phyloP scores from a whole-genome alignment of 2,797 vertebrate genomes.

The Pangasius sanitwongsei region DNA sequence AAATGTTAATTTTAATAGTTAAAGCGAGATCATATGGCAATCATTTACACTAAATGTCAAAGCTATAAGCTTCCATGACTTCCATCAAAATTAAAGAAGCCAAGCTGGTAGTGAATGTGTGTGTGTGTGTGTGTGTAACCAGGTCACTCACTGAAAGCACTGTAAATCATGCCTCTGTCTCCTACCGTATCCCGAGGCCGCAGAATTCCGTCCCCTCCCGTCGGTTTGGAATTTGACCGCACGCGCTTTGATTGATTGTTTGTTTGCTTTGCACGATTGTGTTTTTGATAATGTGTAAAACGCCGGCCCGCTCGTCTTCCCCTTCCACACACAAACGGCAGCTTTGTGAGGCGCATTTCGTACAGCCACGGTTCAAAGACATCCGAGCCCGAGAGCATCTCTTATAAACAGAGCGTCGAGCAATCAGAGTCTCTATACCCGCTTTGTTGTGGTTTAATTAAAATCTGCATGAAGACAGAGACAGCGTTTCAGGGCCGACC shows the following conservation, averaged over 20 bases:
- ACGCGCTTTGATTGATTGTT: constrained; percentile 19
- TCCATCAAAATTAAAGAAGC: not conserved
- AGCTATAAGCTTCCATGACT: not conserved
- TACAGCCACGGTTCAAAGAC: constrained; percentile 27
- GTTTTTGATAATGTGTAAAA: constrained; percentile 9
- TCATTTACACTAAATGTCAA: not conserved
- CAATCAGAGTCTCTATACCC: constrained; percentile 7
- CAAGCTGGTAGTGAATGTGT: not conserved
- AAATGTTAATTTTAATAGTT: not conserved
- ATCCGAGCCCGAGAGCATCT: constrained; percentile 29
- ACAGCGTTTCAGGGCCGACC: constrained; percentile 3
- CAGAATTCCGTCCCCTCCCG: not conserved
- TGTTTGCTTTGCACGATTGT: constrained; percentile 28
- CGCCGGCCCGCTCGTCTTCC: not conserved
- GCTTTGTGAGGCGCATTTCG: constrained; percentile 11
- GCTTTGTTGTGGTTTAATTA: constrained; percentile 34
- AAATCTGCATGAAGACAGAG: constrained; percentile 31
- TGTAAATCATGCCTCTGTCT: constrained; percentile 20
- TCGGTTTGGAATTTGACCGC: constrained; percentile 15
- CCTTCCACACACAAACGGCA: constrained; percentile 8
- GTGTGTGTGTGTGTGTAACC: not conserved
- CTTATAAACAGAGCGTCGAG: constrained; percentile 9
- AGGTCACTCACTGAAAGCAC: constrained; percentile 1
- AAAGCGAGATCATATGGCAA: not conserved
- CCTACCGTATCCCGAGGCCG: constrained; percentile 9